Conservation (phyloP, 1,140 invertebrate genomes). For the Acromyrmex charruanus region DNA sequence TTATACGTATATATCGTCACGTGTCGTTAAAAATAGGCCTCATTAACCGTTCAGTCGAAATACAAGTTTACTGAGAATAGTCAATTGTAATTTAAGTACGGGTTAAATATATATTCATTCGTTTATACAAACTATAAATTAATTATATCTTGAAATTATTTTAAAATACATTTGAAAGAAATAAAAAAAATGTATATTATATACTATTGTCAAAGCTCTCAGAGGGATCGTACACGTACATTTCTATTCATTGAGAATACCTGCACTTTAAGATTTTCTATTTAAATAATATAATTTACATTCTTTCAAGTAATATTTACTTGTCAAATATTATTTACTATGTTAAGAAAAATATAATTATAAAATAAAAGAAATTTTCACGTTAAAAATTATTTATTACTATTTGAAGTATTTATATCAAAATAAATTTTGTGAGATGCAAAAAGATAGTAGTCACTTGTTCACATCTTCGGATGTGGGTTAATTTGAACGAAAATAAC, state of each 20-base stretch:
- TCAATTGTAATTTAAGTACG: neutral
- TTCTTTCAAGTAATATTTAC: neutral
- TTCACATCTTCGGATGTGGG: neutral
- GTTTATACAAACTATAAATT: neutral
- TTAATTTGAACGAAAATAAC: conserved; percentile 36
- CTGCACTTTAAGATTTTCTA: neutral
- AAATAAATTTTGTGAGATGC: neutral
- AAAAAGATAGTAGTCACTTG: neutral
- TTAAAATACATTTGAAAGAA: neutral
- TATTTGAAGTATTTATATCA: neutral
- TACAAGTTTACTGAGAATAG: neutral
- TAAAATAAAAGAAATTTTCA: neutral
- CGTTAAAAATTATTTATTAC: neutral
- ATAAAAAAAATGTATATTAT: neutral
- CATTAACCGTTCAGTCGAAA: conserved; percentile 13
- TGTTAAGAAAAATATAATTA: neutral
- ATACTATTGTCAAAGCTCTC: neutral
- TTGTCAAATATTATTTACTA: neutral
- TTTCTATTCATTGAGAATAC: neutral
- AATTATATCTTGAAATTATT: neutral
- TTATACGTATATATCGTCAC: neutral
- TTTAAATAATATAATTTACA: conserved; percentile 12
- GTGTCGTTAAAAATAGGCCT: conserved; percentile 11
- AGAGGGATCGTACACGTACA: neutral
- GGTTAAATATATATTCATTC: neutral